phyloP scores from a whole-genome alignment of 2,113 vertebrate genomes.

The Toxotes jaculatrix region DNA sequence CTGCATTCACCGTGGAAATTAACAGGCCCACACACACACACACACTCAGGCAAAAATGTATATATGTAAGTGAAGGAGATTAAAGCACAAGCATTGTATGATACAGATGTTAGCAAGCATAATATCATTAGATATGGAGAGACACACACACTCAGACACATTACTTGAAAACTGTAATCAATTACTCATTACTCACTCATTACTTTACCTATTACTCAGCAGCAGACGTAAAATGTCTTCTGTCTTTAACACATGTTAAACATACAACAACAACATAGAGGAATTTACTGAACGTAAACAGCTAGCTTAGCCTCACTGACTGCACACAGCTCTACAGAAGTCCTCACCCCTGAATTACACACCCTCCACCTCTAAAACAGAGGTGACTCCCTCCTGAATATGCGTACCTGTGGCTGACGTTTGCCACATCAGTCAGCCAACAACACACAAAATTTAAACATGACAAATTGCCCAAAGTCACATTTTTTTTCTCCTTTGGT shows the following conservation, averaged over 20 bases:
- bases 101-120: slow-evolving; percentile 55
- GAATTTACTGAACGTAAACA: background rate
- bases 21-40: slow-evolving; percentile 39
- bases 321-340: no score
- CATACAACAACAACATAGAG: background rate
- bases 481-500: no score
- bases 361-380: no score
- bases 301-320: background rate
- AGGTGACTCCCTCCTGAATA: background rate
- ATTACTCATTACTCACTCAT: background rate
- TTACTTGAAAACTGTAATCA: background rate
- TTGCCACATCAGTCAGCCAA: background rate
- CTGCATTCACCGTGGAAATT: slow-evolving; percentile 50
- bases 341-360: background rate
- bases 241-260: background rate
- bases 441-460: background rate
- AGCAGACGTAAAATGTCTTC: no score
- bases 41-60: slow-evolving; percentile 23
- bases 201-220: background rate
- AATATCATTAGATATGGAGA: slow-evolving; percentile 38
- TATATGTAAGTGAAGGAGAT: slow-evolving; percentile 43
- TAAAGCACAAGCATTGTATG: slow-evolving; percentile 55
- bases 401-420: background rate
- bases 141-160: background rate
- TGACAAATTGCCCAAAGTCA: no score